Conservation (phyloP, 2,797 vertebrate genomes). For the Cephalopachus bancanus region DNA sequence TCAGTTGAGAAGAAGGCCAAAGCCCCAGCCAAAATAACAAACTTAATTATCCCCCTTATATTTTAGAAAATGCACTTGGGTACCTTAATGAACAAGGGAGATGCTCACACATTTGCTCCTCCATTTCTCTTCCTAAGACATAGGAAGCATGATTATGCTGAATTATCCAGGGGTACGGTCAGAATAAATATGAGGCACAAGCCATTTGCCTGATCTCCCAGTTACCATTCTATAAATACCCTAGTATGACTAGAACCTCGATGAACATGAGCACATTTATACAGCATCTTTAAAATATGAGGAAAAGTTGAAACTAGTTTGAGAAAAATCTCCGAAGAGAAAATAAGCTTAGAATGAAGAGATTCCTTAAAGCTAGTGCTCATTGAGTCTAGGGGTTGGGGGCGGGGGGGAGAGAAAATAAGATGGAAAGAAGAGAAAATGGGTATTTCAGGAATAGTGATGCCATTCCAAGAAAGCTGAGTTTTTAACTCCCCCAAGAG, state of each 20-base stretch:
- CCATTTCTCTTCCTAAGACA: neutral
- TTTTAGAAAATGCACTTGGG: constrained; percentile 5
- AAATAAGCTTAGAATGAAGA: neutral
- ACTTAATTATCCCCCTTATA: neutral
- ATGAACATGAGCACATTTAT: neutral
- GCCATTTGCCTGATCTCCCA: neutral
- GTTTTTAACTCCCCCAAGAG: neutral
- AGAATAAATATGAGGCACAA: neutral
- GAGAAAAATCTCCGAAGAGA: constrained; percentile 40
- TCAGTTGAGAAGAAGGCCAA: neutral
- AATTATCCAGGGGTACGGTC: neutral
- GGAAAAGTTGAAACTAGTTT: neutral
- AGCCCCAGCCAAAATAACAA: neutral
- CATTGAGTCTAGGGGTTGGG: too few relatives aligned
- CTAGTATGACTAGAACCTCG: neutral
- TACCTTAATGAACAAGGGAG: neutral
- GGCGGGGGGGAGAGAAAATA: neutral
- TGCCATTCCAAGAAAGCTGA: neutral
- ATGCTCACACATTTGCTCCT: neutral
- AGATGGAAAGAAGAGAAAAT: constrained; percentile 2
- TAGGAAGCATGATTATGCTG: neutral
- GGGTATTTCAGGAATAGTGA: neutral
- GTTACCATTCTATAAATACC: neutral
- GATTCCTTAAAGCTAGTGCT: too few relatives aligned
- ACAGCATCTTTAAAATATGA: constrained; percentile 29